A percentile compares a stretch with the other conserved stretches of the same genome.
These are phyloP conservation scores for Eulemur rufifrons DNA, from an alignment of 2,113 vertebrate species.

Conservation along the genomic window DNA sequence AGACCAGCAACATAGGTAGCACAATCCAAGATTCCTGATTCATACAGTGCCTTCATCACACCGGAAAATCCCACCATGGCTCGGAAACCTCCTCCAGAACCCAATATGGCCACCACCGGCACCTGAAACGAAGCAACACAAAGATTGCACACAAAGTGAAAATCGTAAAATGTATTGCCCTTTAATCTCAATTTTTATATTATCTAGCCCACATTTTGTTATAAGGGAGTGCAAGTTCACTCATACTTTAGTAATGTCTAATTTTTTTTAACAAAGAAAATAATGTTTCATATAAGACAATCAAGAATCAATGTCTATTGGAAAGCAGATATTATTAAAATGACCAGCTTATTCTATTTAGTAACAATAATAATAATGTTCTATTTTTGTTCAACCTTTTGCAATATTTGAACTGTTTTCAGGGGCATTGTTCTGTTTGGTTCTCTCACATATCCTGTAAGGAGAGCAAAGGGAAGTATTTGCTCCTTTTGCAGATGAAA, in stretches of 20 bases:
- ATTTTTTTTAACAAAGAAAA: slow-evolving; percentile 11
- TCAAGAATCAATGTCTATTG: background rate
- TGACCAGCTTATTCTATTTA: background rate
- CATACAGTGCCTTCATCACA: slow-evolving; percentile 96
- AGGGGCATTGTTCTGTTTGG: background rate
- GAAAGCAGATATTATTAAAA: background rate
- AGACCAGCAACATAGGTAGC: slow-evolving; percentile 95
- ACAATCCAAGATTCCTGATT: slow-evolving; percentile 96
- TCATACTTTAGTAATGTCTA: background rate
- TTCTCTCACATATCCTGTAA: background rate
- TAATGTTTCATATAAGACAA: background rate
- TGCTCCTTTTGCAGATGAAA: background rate
- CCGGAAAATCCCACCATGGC: slow-evolving; percentile 97
- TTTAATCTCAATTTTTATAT: background rate
- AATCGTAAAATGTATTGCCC: background rate
- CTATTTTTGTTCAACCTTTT: background rate
- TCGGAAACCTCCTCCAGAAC: slow-evolving; percentile 97
- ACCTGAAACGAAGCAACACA: slow-evolving; percentile 85
- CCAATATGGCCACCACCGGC: slow-evolving; percentile 94
- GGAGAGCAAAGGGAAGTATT: background rate
- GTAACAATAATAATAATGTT: background rate
- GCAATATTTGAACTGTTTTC: background rate
- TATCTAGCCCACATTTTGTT: background rate
- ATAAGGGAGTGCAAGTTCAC: background rate
- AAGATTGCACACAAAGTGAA: background rate